Conservation (phyloP, 2,888 invertebrate species). For the Trachelus iudaicus region DNA sequence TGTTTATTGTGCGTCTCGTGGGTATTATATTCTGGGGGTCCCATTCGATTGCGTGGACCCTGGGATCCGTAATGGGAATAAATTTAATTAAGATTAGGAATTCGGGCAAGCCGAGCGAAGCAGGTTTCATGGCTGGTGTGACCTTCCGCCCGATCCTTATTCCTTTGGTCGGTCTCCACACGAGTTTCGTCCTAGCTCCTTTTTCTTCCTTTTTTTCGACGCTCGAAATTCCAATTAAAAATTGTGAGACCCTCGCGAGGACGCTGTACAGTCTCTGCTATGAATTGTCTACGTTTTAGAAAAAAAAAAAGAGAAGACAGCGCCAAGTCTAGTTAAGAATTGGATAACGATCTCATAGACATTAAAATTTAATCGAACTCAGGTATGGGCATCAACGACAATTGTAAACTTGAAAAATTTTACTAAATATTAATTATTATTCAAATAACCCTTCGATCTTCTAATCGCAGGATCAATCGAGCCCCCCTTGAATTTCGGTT, state of each 20-base stretch:
- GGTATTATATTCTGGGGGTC: background rate
- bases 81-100: constrained; percentile 64
- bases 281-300: background rate
- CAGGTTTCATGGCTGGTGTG: constrained; percentile 40
- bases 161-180: constrained; percentile 26
- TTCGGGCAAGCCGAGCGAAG: constrained; percentile 52
- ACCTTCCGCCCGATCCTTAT: constrained; percentile 37
- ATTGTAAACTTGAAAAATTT: background rate
- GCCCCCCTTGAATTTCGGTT: background rate
- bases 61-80: constrained; percentile 53
- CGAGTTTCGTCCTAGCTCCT: constrained; percentile 18
- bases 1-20: background rate
- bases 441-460: background rate
- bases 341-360: background rate
- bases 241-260: constrained; percentile 29
- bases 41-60: background rate
- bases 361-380: background rate
- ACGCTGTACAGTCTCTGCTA: background rate
- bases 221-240: constrained; percentile 51
- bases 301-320: background rate
- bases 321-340: background rate
- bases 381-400: background rate
- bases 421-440: background rate
- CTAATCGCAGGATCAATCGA: background rate
- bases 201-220: constrained; percentile 1